phyloP scores from a whole-genome alignment of 2,113 vertebrate genomes.

The Seriola dumerili region DNA sequence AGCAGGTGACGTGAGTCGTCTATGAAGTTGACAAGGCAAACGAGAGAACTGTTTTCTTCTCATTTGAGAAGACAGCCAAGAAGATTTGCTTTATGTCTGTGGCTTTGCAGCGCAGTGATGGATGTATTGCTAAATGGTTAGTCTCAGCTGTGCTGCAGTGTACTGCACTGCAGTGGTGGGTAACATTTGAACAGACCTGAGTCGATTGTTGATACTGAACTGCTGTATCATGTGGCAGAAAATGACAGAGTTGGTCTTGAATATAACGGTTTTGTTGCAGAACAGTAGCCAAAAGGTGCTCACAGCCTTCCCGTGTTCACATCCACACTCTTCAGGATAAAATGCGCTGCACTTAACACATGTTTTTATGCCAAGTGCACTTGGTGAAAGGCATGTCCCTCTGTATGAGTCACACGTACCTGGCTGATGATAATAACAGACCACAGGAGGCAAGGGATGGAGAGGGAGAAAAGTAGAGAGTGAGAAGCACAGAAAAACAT shows the following conservation, averaged over 20 bases:
- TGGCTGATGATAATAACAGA: conserved; percentile 73
- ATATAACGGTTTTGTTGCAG: background rate
- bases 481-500: conserved; percentile 53
- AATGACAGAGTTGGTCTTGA: conserved; percentile 3
- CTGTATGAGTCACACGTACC: conserved; percentile 48
- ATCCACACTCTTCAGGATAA: conserved; percentile 4
- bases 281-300: conserved; percentile 20
- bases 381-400: conserved; percentile 33
- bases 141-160: conserved; percentile 22
- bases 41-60: background rate
- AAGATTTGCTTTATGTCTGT: conserved; percentile 13
- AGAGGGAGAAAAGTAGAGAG: conserved; percentile 23
- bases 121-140: conserved; percentile 44
- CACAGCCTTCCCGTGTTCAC: conserved; percentile 3
- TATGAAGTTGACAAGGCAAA: conserved; percentile 19
- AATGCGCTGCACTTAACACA: background rate
- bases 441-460: conserved; percentile 32
- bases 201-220: background rate
- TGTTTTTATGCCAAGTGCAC: conserved; percentile 5
- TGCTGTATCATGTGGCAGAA: conserved; percentile 3
- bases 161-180: background rate
- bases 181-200: background rate
- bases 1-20: conserved; percentile 10
- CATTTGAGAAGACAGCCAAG: conserved; percentile 3
- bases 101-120: conserved; percentile 40